Conservation (phyloP, 2,113 vertebrate species). For the Andinoacara biseriatus region DNA sequence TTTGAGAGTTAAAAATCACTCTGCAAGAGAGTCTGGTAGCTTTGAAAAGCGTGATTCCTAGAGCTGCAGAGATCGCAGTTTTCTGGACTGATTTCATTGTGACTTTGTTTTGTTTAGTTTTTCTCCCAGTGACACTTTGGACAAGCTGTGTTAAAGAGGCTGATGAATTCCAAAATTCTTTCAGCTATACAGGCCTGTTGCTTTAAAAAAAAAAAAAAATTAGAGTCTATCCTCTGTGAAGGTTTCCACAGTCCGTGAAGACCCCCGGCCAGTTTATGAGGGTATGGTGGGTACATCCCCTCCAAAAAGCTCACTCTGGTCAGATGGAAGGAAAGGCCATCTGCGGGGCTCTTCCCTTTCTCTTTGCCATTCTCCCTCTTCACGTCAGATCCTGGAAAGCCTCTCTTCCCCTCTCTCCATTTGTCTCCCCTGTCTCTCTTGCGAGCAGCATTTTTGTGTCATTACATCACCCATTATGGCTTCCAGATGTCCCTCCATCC, state of each 20-base stretch:
- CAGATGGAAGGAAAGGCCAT: slow-evolving; percentile 47
- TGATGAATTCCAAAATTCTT: not conserved
- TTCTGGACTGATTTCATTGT: too few relatives aligned
- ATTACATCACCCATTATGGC: slow-evolving; percentile 81
- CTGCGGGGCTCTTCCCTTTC: slow-evolving; percentile 28
- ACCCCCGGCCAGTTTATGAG: not conserved
- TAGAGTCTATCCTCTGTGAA: too few relatives aligned
- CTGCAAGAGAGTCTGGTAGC: too few relatives aligned
- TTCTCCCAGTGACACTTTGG: not conserved
- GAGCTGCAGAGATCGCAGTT: too few relatives aligned
- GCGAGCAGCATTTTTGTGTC: slow-evolving; percentile 78
- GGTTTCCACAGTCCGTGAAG: not conserved
- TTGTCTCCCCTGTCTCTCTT: slow-evolving; percentile 53
- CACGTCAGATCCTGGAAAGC: slow-evolving; percentile 38
- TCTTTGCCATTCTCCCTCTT: not conserved
- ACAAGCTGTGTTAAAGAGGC: not conserved
- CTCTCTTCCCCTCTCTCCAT: slow-evolving; percentile 24
- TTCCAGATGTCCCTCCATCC: slow-evolving; percentile 82
- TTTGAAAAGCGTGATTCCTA: too few relatives aligned
- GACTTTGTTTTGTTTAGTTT: too few relatives aligned
- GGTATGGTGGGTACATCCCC: not conserved
- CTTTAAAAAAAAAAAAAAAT: fast-evolving
- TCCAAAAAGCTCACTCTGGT: not conserved
- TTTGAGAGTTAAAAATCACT: too few relatives aligned
- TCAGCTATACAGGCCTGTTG: not conserved